Evolutionary conservation across 2,113 vertebrate species (phyloP), one percentile per base, ranked within the genome.

Genomic region (Zosterops japonicus): DNA sequence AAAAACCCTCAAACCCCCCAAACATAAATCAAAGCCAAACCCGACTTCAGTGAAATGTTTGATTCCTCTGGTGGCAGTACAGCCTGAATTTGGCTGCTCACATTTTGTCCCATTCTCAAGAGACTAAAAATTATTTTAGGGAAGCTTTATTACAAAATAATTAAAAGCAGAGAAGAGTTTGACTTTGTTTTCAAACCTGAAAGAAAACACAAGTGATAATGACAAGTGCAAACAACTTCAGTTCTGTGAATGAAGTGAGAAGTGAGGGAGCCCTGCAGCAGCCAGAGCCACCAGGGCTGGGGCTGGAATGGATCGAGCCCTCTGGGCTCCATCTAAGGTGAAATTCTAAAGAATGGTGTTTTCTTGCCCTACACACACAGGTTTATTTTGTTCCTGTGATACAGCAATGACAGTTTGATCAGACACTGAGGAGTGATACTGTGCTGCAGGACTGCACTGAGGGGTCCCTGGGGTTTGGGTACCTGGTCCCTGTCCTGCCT

Each of bases 151-250:
- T 91, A 36, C 36, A 83, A 35, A 84, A 39, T 93, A 94, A 89
- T 95, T 91, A 91, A 89, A 96, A 95, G 77, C 95, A 91, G 90
- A 91, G 59, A 90, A 79, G 55, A 46, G 41, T 95, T 92, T 95
- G 42, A 75, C 74, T 90, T 82, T 83, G 56, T 55, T 90, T 93
- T 81, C 65, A 92, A 93, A 93, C 89, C 46, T 90, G 82, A 87
- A 93, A 41, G 84, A 67, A 89, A 93, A 84, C 12, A n/a, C 8
- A 75, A 55, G 80, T 88, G 90, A 81, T 89, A 89, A 96, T 85
- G 75, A 91, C 55, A 87, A 75, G 75, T 92, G 50, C 87, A 90
- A 96, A 85, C 77, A 63, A 60, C 50, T 82, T 68, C 25, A 25
- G 41, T 18, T 7, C 39, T 94, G 87, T 69, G 86, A 92, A 60